Evolutionary conservation across 2,888 invertebrate genomes (phyloP), one percentile per base, ranked within the genome.

Genomic region (Spilosoma lubricipeda): DNA sequence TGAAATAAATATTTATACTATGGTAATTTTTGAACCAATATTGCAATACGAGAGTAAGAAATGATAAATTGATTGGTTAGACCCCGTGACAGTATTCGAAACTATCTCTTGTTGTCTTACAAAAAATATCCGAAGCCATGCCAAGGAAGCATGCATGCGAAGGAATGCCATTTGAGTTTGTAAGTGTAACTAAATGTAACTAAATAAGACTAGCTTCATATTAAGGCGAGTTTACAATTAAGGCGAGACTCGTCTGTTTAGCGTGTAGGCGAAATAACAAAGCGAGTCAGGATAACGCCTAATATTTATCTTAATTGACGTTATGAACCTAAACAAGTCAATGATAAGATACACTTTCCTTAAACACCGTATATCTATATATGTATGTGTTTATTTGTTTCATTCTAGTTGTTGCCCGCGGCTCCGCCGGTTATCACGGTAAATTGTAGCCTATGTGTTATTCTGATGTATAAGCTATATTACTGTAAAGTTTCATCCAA

Each of bases 261-360:
- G 76, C 67, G 90, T 87, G 93, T 93, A 85, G 93, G 92, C 83
- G 90, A 82, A 76, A 86, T 82, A 85, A 81, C 85, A 92, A 92
- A 92, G 86, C 89, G 82, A 81, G 82, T 85, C 84, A 81, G 59
- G 71, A 76, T 52, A 86, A 88, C 90, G 88, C 88, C 88, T 83
- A 83, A 65, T 83, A 75, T 80, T 80, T 79, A 82, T 82, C 82
- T 82, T 77, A 72, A 73, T 77, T 75, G 71, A 70, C 81, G 71
- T 83, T 71, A 77, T 80, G 75, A 76, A 65, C 74, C 80, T 73
- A 84, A 82, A 82, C 75, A 13, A 74, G 71, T 74, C 80, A 72
- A 30, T 66, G 59, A 63, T 84, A 87, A 86, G 77, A 73, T 20
- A 63, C 74, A 83, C 78, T 79, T 80, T 86, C n/a, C 73, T 68